These are phyloP conservation scores for Pseudorhombus dupliciocellatus DNA, from an alignment of 2,113 vertebrate species.

Conservation along the genomic window DNA sequence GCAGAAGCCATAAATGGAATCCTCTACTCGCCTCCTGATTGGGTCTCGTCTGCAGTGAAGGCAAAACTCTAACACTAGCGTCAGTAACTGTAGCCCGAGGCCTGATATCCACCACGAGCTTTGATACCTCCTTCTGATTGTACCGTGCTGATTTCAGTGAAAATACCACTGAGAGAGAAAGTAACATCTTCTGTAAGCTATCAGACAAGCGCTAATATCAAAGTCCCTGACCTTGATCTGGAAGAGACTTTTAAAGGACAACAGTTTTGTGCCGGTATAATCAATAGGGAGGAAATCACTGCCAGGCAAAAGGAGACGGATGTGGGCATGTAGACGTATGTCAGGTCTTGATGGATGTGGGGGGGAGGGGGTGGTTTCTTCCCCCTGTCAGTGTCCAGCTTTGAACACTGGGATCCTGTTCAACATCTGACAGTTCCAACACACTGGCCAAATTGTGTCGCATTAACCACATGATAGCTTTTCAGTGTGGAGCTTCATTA, in stretches of 20 bases:
- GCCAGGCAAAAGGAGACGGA: neutral
- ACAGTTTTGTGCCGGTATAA: neutral
- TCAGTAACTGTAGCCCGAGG: neutral
- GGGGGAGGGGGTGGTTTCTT: slow-evolving; percentile 29
- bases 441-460: slow-evolving; percentile 12
- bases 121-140: neutral
- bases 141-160: neutral
- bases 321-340: neutral
- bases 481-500: slow-evolving; percentile 19
- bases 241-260: neutral
- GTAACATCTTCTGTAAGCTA: neutral
- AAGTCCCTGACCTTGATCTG: neutral
- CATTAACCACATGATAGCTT: slow-evolving; percentile 36
- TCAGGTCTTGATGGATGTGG: slow-evolving; percentile 25
- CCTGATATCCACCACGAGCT: neutral
- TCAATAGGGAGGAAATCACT: neutral
- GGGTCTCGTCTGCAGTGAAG: neutral
- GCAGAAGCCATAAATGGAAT: no score
- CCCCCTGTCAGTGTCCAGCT: slow-evolving; percentile 37
- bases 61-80: neutral
- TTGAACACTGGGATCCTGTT: slow-evolving; percentile 38
- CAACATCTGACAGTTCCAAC: slow-evolving; percentile 23
- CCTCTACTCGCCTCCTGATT: neutral
- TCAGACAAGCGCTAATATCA: neutral
- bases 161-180: neutral